phyloP scores from a whole-genome alignment of 1,140 invertebrate genomes.

The Drosophila dunni region DNA sequence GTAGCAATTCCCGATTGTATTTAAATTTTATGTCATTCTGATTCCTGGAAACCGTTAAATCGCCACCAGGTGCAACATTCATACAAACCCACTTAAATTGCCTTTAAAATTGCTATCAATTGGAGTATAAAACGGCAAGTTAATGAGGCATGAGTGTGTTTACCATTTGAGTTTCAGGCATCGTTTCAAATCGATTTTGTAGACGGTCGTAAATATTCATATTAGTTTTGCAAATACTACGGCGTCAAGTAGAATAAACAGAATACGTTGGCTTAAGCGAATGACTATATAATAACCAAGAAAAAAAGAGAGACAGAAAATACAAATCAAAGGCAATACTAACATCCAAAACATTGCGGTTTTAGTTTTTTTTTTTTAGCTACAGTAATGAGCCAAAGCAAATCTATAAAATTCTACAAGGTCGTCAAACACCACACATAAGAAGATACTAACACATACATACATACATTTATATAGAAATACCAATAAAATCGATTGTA shows the following conservation, averaged over 20 bases:
- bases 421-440: slow-evolving; percentile 26
- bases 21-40: no score
- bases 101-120: not conserved
- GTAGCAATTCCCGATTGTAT: no score
- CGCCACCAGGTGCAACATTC: no score
- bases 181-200: slow-evolving; percentile 18
- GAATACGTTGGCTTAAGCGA: slow-evolving; percentile 13
- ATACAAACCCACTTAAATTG: slow-evolving; percentile 4
- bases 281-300: slow-evolving; percentile 49
- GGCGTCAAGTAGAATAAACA: slow-evolving; percentile 15
- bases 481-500: not conserved
- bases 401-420: slow-evolving; percentile 35
- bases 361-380: slow-evolving; percentile 15
- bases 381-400: slow-evolving; percentile 30
- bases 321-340: slow-evolving; percentile 16
- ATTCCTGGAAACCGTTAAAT: no score
- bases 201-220: slow-evolving; percentile 33
- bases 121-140: not conserved
- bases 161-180: slow-evolving; percentile 18
- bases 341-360: slow-evolving; percentile 40
- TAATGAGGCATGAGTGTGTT: slow-evolving; percentile 4
- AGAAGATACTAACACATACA: not conserved
- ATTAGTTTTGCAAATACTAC: slow-evolving; percentile 24
- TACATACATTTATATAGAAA: not conserved
- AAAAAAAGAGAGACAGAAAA: slow-evolving; percentile 28